These are phyloP conservation scores for Potamilus streckersoni DNA, from an alignment of 1,140 invertebrate species.

Conservation along the genomic window DNA sequence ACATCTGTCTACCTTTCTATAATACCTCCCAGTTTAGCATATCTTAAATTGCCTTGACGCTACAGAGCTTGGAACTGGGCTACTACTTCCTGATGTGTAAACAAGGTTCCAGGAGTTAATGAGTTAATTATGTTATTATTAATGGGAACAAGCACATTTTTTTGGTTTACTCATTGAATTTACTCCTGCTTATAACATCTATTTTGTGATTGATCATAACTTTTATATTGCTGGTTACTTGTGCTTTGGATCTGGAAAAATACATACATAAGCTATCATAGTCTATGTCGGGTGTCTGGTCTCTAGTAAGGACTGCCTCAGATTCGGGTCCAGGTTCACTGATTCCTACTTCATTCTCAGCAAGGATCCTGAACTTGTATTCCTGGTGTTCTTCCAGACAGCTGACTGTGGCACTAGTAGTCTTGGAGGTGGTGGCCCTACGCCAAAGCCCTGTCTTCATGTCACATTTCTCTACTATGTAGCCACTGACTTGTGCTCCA, in stretches of 20 bases:
- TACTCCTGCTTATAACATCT: no score
- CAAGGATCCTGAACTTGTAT: conserved; percentile 97
- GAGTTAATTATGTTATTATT: no score
- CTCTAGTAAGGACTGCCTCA: conserved; percentile 46
- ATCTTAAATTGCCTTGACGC: no score
- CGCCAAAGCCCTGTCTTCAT: conserved; percentile 95
- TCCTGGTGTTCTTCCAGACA: conserved; percentile 75
- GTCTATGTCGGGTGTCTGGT: conserved; percentile 74
- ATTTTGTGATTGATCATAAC: no score
- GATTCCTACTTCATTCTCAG: conserved; percentile 96
- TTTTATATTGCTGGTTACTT: no score
- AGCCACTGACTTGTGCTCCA: conserved; percentile 95
- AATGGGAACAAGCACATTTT: no score
- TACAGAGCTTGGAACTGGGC: no score
- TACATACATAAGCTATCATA: conserved; percentile 64
- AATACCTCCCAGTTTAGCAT: no score
- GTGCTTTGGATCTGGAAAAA: neutral
- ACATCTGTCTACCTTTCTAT: no score
- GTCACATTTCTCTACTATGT: conserved; percentile 91
- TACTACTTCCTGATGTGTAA: no score
- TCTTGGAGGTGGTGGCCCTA: conserved; percentile 91
- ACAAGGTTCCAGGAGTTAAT: no score
- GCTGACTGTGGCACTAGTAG: conserved; percentile 80
- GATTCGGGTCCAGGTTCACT: conserved; percentile 82
- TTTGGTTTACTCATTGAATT: no score